Evolutionary conservation across 2,797 vertebrate genomes (phyloP).

Genomic region (Crenuchus spilurus): DNA sequence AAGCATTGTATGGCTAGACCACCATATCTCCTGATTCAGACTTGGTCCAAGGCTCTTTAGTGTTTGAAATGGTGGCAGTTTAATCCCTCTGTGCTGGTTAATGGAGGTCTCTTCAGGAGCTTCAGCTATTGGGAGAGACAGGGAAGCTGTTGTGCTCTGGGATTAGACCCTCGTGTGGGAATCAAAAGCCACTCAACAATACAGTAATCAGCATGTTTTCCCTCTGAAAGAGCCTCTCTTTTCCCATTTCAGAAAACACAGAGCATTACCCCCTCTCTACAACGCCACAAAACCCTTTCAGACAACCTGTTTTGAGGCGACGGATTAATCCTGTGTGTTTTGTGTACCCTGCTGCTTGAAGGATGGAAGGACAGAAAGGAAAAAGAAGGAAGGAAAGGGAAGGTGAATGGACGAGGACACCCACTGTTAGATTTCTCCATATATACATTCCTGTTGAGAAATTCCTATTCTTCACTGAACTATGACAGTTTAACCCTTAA

Average conservation of each 20-base stretch:
- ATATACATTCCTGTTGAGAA: constrained; percentile 36
- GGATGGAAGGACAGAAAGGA: constrained; percentile 53
- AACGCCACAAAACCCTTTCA: constrained; percentile 78
- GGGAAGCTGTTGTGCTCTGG: constrained; percentile 81
- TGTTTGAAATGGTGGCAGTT: constrained; percentile 81
- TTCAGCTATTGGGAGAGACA: constrained; percentile 76
- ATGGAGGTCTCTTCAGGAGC: constrained; percentile 80
- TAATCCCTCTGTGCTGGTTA: constrained; percentile 81
- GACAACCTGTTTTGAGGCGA: constrained; percentile 77
- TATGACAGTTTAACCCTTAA: constrained; percentile 35
- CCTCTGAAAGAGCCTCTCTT: constrained; percentile 78
- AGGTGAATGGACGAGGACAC: constrained; percentile 71
- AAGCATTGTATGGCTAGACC: constrained; percentile 77
- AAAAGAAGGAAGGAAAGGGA: constrained; percentile 59
- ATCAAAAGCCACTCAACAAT: constrained; percentile 89
- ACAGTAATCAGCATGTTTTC: constrained; percentile 90
- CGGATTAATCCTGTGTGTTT: constrained; percentile 74
- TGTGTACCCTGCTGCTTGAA: constrained; percentile 65
- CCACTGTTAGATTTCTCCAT: constrained; percentile 58
- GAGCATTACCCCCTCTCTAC: constrained; percentile 73
- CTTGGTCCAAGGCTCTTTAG: constrained; percentile 76
- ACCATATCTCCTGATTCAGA: constrained; percentile 75
- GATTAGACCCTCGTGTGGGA: constrained; percentile 82
- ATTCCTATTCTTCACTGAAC: constrained; percentile 51
- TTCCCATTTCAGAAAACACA: constrained; percentile 82